phyloP scores from a whole-genome alignment of 2,113 vertebrate species.

The Spea multiplicata region DNA sequence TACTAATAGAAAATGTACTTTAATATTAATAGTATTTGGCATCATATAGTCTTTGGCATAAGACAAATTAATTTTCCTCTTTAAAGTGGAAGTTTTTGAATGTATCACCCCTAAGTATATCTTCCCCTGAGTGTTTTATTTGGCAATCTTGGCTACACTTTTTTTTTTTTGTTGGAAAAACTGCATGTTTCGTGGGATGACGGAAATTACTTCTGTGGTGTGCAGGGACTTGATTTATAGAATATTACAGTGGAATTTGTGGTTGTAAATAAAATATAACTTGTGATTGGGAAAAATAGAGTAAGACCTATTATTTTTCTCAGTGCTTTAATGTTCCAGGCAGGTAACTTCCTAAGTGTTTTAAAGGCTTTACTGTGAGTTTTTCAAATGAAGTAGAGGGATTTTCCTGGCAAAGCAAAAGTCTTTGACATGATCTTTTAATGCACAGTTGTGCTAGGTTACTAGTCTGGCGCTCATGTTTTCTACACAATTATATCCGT shows the following conservation, averaged over 20 bases:
- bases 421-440: conserved; percentile 42
- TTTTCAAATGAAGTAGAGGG: conserved; percentile 51
- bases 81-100: too few relatives aligned
- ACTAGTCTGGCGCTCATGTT: conserved; percentile 49
- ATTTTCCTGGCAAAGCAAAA: conserved; percentile 52
- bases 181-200: conserved; percentile 21
- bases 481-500: conserved; percentile 50
- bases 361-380: conserved; percentile 45
- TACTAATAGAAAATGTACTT: too few relatives aligned
- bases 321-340: conserved; percentile 33
- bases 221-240: conserved; percentile 36
- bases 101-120: too few relatives aligned
- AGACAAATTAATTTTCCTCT: too few relatives aligned
- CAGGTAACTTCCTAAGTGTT: conserved; percentile 33
- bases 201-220: conserved; percentile 29
- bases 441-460: conserved; percentile 45
- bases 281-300: conserved; percentile 35
- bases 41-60: too few relatives aligned
- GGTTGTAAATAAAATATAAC: conserved; percentile 41
- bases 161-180: conserved; percentile 1
- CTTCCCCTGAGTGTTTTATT: too few relatives aligned
- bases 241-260: conserved; percentile 26
- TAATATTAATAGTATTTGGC: too few relatives aligned
- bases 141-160: neutral
- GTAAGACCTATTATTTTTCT: conserved; percentile 31